Evolutionary conservation across 2,888 invertebrate genomes (phyloP).

Genomic region (Dinocampus coccinellae): DNA sequence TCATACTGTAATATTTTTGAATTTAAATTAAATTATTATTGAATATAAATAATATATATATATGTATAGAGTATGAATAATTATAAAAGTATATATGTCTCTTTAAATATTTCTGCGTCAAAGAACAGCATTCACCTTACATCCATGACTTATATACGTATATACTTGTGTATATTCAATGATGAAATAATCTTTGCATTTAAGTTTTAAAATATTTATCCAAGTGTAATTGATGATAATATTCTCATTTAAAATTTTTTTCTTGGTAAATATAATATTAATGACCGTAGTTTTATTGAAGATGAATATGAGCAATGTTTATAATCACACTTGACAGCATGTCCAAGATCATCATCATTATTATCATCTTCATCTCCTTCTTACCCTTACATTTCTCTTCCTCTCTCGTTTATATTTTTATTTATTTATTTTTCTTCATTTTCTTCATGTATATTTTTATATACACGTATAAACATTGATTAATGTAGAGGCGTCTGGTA

Average conservation of each 20-base stretch:
- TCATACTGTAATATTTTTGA: no score
- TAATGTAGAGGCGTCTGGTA: conserved; percentile 40
- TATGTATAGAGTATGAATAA: no score
- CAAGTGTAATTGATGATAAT: no score
- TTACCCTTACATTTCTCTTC: not conserved
- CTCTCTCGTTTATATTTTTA: no score
- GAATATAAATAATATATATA: no score
- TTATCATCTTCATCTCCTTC: no score
- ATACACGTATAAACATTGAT: not conserved
- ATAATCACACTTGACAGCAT: not conserved
- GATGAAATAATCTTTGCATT: not conserved
- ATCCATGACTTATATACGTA: not conserved
- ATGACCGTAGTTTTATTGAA: not conserved
- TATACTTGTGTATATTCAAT: no score
- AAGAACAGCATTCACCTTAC: not conserved
- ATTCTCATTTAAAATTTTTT: no score
- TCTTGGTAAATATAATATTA: not conserved
- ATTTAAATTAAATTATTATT: no score
- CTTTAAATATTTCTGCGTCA: not conserved
- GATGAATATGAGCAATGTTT: not conserved
- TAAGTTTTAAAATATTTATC: not conserved
- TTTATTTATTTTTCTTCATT: no score
- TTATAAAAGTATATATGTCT: no score
- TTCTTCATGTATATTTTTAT: not conserved
- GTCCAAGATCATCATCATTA: no score